Conservation (phyloP, 2,797 vertebrate genomes). For the Sus cebifrons region DNA sequence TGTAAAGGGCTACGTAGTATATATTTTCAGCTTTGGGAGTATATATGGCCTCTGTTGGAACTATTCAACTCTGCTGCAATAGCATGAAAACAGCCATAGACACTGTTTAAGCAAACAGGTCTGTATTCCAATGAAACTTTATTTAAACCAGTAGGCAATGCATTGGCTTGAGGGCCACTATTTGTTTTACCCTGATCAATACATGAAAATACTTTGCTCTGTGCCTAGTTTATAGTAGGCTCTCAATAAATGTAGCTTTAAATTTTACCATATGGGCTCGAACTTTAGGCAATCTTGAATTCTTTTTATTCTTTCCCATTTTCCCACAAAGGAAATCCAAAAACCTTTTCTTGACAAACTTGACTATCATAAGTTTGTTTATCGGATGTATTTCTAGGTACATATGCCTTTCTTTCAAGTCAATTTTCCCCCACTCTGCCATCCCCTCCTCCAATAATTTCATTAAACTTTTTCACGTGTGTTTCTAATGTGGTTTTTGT, state of each 20-base stretch:
- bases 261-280: not conserved
- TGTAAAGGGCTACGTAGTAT: not conserved
- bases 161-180: not conserved
- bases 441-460: not conserved
- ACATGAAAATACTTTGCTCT: not conserved
- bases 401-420: not conserved
- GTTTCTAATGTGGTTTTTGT: not conserved
- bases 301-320: not conserved
- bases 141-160: not conserved
- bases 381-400: not conserved
- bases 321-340: not conserved
- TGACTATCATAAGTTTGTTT: not conserved
- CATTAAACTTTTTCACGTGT: not conserved
- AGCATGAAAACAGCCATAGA: not conserved
- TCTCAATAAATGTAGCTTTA: constrained; percentile 9
- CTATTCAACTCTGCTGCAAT: not conserved
- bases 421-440: not conserved
- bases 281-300: not conserved
- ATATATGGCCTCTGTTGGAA: not conserved
- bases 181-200: not conserved
- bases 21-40: not conserved
- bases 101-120: not conserved
- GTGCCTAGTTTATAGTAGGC: not conserved
- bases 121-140: not conserved
- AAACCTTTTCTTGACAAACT: not conserved